Evolutionary conservation across 2,888 invertebrate genomes (phyloP), one percentile per base, ranked within the genome.

Genomic region (Cyclophora albipunctata): DNA sequence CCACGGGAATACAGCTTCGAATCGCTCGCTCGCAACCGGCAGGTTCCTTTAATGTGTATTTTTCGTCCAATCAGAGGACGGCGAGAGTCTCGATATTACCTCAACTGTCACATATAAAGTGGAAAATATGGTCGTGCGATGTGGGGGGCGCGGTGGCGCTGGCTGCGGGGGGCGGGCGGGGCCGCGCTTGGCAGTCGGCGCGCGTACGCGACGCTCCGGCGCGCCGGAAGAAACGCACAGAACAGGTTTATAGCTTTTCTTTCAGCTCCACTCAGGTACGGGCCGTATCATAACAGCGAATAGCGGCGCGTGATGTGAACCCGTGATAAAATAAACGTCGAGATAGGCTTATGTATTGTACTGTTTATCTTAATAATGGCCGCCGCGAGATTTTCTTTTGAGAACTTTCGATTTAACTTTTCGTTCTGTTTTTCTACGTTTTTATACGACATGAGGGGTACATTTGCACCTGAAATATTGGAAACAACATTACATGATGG

Each of bases 71-170:
- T 89, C 89, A 89, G 86, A 84, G 86, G 81, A 77, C 86, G 85
- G 88, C 84, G 81, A 85, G 86, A 87, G 84, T 84, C 89, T 88
- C 89, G 89, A 89, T 89, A 89, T 89, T 89, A 89, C 89, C 89
- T 89, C 89, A 89, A 89, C 89, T 89, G 89, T 89, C 89, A 89
- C 89, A 89, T 89, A 89, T 89, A 89, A 89, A 89, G 89, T 89
- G 89, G 89, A 88, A 89, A 89, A 89, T 89, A 89, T 89, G 89
- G 89, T 89, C 87, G 84, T 84, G 83, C 84, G 85, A 83, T 87
- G 84, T 82, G 75, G 87, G 81, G 86, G 77, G 78, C 62, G 53
- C 47, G 56, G 47, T 51, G 59, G 60, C 48, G 65, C 54, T 69
- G 64, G 60, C 5, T 20, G 68, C 61, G 63, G 57, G 60, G 60